Evolutionary conservation across 2,113 vertebrate species (phyloP).

Genomic region (Chaetodon trifascialis): DNA sequence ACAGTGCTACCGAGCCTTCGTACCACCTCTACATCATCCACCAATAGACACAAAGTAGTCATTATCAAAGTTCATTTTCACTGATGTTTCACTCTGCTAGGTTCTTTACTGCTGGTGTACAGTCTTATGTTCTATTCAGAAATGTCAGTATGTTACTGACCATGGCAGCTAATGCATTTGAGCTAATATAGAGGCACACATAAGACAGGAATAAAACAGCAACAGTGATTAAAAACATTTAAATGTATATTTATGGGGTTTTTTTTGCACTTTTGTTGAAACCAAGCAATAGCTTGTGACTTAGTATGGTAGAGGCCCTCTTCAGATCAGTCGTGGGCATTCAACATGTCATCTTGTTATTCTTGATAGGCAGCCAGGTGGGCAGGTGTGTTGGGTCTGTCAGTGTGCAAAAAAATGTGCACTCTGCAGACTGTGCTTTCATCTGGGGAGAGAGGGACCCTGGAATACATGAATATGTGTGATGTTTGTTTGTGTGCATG

Average conservation of each 20-base stretch:
- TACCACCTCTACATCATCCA: background rate
- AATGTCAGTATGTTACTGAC: background rate
- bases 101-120: background rate
- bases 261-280: conserved; percentile 3
- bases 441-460: conserved; percentile 39
- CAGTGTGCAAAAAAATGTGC: conserved; percentile 51
- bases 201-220: background rate
- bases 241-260: background rate
- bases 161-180: background rate
- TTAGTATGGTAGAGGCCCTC: conserved; percentile 7
- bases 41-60: background rate
- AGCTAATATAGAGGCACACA: no score
- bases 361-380: conserved; percentile 58
- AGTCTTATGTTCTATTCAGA: background rate
- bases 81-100: background rate
- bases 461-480: conserved; percentile 45
- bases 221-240: background rate
- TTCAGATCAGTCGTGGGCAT: conserved; percentile 36
- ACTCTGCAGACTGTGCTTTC: conserved; percentile 28
- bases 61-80: background rate
- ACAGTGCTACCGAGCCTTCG: background rate
- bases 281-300: background rate
- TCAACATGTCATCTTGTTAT: conserved; percentile 56
- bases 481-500: conserved; percentile 30
- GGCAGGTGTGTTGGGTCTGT: conserved; percentile 67